These are phyloP conservation scores for Meriones unguiculatus DNA, from an alignment of 2,113 vertebrate genomes.

Conservation along the genomic window DNA sequence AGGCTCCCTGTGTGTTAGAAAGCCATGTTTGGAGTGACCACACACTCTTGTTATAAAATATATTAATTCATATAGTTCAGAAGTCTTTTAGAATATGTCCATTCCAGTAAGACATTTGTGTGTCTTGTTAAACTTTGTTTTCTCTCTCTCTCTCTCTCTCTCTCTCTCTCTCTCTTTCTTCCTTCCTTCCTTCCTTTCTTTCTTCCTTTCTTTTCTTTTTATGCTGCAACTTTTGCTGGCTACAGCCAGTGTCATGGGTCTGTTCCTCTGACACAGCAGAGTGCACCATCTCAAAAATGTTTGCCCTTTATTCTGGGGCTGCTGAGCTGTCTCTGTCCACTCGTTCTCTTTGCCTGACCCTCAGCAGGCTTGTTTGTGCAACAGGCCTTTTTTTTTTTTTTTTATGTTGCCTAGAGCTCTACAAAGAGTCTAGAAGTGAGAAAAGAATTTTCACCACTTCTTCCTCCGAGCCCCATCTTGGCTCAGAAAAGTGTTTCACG, in stretches of 20 bases:
- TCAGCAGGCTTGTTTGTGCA: conserved; percentile 49
- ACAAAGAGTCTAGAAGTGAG: conserved; percentile 57
- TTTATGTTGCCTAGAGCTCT: conserved; percentile 49
- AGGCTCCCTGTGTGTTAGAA: neutral
- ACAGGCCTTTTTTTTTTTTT: conserved; percentile 42
- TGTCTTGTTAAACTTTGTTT: neutral
- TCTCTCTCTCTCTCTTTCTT: too few species aligned
- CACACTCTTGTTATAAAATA: neutral
- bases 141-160: too few species aligned
- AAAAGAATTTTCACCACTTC: conserved; percentile 55
- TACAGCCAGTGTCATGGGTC: conserved; percentile 33
- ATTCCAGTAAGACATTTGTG: conserved; percentile 32
- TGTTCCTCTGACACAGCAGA: conserved; percentile 49
- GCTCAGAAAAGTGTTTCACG: conserved; percentile 53
- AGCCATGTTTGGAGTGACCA: neutral
- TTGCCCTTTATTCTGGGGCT: conserved; percentile 70
- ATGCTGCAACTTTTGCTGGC: conserved; percentile 63
- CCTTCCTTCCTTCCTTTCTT: too few species aligned
- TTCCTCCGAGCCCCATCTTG: conserved; percentile 3
- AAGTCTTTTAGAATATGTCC: neutral
- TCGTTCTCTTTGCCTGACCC: conserved; percentile 54
- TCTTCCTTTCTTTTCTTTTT: neutral
- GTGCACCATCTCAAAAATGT: conserved; percentile 62
- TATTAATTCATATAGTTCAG: conserved; percentile 4
- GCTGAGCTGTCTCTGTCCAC: conserved; percentile 74